Conservation (phyloP, 1,140 invertebrate genomes). For the Ptiloglossa arizonensis region DNA sequence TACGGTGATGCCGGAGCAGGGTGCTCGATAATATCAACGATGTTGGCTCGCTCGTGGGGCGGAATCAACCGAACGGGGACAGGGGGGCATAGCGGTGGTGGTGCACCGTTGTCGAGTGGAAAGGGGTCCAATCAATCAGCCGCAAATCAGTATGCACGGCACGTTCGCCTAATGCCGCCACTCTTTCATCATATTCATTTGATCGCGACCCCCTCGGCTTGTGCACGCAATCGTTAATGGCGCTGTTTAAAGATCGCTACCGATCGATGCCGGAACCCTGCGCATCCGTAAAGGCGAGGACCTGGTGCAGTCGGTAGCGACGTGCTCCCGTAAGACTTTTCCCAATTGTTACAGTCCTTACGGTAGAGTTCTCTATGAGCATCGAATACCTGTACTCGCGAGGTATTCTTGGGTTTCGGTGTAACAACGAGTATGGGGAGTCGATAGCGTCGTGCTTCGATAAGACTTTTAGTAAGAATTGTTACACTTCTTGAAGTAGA, state of each 20-base stretch:
- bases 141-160: slow-evolving; percentile 82
- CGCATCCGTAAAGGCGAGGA: slow-evolving; percentile 26
- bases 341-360: too few relatives aligned
- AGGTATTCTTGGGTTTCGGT: too few relatives aligned
- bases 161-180: slow-evolving; percentile 81
- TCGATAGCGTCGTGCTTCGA: too few relatives aligned
- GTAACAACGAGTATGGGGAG: too few relatives aligned
- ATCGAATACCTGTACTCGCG: too few relatives aligned
- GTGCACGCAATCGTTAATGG: slow-evolving; percentile 77
- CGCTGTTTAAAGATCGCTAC: slow-evolving; percentile 74
- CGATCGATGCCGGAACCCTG: slow-evolving; percentile 54
- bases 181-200: slow-evolving; percentile 83
- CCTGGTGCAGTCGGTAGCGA: neutral
- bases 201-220: slow-evolving; percentile 74
- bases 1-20: slow-evolving; percentile 38
- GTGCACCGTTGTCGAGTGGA: slow-evolving; percentile 69
- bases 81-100: slow-evolving; percentile 48
- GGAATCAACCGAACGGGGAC: slow-evolving; percentile 62
- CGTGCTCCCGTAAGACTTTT: too few relatives aligned
- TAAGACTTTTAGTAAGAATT: too few relatives aligned
- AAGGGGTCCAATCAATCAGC: slow-evolving; percentile 82
- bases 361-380: too few relatives aligned
- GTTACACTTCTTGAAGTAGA: too few relatives aligned
- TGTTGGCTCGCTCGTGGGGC: slow-evolving; percentile 68
- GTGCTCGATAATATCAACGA: slow-evolving; percentile 75